Conservation (phyloP, 2,113 vertebrate species). For the Maylandia zebra region DNA sequence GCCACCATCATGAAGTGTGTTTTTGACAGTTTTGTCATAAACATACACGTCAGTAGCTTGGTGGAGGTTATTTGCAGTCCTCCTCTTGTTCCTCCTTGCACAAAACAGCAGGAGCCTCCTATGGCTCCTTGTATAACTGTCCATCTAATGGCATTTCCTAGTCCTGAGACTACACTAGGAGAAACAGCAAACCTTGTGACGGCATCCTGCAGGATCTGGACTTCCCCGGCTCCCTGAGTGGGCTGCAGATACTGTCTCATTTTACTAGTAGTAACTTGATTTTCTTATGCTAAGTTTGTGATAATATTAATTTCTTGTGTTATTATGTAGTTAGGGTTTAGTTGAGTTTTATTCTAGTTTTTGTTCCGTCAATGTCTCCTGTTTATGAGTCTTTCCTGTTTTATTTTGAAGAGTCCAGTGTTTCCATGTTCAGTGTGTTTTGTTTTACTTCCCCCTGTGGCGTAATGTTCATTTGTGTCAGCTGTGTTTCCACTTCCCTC, state of each 20-base stretch:
- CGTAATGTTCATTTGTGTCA: not conserved
- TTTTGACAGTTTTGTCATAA: too few species aligned
- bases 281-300: not conserved
- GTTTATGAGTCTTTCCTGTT: not conserved
- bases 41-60: not conserved
- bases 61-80: not conserved
- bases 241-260: not conserved
- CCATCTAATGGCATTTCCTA: not conserved
- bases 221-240: not conserved
- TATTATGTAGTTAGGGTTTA: not conserved
- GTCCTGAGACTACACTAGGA: not conserved
- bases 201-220: not conserved
- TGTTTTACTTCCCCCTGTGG: not conserved
- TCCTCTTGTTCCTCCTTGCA: not conserved
- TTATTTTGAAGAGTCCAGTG: not conserved
- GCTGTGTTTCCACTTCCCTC: not conserved
- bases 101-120: not conserved
- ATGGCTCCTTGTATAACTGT: not conserved
- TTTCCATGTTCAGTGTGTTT: not conserved
- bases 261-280: not conserved
- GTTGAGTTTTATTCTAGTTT: not conserved
- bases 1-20: not conserved
- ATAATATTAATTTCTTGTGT: not conserved
- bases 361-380: not conserved
- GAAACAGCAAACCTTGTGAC: not conserved